Evolutionary conservation across 2,797 vertebrate genomes (phyloP).

Genomic region (Tauraco hartlaubi): DNA sequence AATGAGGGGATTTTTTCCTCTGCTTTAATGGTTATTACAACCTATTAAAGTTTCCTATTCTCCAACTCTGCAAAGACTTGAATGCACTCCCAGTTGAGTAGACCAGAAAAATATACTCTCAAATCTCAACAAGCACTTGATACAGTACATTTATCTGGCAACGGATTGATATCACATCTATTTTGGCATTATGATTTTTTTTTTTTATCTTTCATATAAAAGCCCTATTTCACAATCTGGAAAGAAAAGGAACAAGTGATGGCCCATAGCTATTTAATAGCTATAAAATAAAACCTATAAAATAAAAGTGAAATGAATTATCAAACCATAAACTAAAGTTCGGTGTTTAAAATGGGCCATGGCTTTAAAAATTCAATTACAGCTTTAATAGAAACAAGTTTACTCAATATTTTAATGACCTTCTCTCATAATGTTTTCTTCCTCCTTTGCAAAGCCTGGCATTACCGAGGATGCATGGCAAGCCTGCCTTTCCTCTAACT

Average conservation of each 20-base stretch:
- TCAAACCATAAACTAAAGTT: conserved; percentile 60
- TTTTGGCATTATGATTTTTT: conserved; percentile 40
- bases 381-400: conserved; percentile 62
- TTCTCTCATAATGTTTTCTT: neutral
- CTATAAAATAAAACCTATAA: conserved; percentile 69
- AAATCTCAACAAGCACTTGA: conserved; percentile 51
- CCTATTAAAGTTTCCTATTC: neutral
- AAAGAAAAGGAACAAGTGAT: conserved; percentile 53
- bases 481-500: conserved; percentile 26
- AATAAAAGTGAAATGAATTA: conserved; percentile 71
- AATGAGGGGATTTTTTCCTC: neutral
- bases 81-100: neutral
- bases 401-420: conserved; percentile 59
- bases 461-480: neutral
- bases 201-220: conserved; percentile 49
- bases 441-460: neutral
- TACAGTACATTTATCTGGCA: conserved; percentile 65
- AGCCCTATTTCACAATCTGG: conserved; percentile 39
- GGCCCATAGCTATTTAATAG: conserved; percentile 61
- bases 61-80: neutral
- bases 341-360: conserved; percentile 39
- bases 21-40: neutral
- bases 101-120: conserved; percentile 28
- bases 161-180: conserved; percentile 43
- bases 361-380: conserved; percentile 54